These are phyloP conservation scores for Ictalurus punctatus DNA, from an alignment of 2,113 vertebrate species.

Conservation along the genomic window DNA sequence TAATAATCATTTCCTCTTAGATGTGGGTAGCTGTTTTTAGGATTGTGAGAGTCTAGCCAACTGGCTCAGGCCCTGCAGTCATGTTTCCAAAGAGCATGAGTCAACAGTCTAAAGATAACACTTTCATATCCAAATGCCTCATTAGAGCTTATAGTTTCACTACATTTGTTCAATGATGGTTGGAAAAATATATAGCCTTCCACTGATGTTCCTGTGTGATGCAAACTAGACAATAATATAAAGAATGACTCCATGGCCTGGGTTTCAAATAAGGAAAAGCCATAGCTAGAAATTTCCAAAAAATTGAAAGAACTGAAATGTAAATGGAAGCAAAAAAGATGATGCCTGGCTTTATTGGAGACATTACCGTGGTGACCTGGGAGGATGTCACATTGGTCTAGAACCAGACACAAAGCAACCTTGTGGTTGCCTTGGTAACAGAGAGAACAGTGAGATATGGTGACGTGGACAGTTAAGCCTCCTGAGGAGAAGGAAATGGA, in stretches of 20 bases:
- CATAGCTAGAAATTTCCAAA: background rate
- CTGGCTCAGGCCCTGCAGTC: background rate
- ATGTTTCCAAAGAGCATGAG: background rate
- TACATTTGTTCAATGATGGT: background rate
- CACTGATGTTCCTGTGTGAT: background rate
- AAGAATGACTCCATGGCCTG: background rate
- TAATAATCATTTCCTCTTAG: background rate
- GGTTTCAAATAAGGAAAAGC: background rate
- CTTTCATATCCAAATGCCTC: background rate
- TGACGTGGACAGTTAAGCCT: slow-evolving; percentile 21
- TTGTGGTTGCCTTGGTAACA: slow-evolving; percentile 43
- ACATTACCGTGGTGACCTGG: slow-evolving; percentile 13
- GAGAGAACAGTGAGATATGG: slow-evolving; percentile 7
- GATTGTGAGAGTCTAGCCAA: background rate
- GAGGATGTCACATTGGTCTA: slow-evolving; percentile 18
- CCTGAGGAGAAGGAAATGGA: slow-evolving; percentile 33
- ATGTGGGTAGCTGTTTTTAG: background rate
- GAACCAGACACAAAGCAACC: slow-evolving; percentile 25
- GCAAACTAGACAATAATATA: background rate
- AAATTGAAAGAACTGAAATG: background rate
- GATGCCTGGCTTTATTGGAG: slow-evolving; percentile 4
- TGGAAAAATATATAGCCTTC: background rate
- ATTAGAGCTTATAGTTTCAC: background rate
- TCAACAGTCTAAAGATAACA: background rate
- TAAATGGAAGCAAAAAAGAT: background rate